These are phyloP conservation scores for Xestia c-nigrum DNA, from an alignment of 2,888 invertebrate species.

Conservation along the genomic window DNA sequence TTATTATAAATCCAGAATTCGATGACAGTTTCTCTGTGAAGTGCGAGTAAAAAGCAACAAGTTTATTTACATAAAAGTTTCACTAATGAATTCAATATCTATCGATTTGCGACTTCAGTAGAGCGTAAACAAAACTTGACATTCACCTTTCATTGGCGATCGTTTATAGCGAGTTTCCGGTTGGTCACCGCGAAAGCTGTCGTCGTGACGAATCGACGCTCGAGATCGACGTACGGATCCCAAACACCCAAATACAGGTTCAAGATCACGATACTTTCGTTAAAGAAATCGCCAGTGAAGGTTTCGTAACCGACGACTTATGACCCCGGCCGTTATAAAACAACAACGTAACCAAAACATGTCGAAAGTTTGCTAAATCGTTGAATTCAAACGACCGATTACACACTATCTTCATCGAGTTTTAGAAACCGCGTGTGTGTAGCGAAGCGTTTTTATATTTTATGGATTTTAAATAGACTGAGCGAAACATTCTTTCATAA, in stretches of 20 bases:
- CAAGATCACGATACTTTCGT: conserved; percentile 84
- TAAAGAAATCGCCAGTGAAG: conserved; percentile 76
- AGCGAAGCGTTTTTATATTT: conserved; percentile 36
- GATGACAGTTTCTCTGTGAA: conserved; percentile 41
- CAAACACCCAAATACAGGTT: conserved; percentile 73
- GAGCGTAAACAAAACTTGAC: conserved; percentile 82
- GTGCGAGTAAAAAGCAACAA: conserved; percentile 31
- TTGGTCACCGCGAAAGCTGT: conserved; percentile 82
- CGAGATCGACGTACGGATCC: conserved; percentile 65
- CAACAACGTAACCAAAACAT: conserved; percentile 74
- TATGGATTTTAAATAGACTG: conserved; percentile 31
- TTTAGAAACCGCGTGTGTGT: conserved; percentile 64
- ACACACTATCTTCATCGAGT: conserved; percentile 52
- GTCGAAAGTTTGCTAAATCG: conserved; percentile 73
- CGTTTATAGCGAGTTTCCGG: conserved; percentile 81
- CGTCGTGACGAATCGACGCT: conserved; percentile 61
- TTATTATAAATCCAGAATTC: conserved; percentile 5
- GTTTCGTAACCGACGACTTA: conserved; percentile 78
- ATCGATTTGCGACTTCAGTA: conserved; percentile 62
- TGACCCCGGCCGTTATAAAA: conserved; percentile 77
- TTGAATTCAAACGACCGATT: conserved; percentile 63
- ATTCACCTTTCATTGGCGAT: conserved; percentile 84
- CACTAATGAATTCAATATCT: conserved; percentile 67
- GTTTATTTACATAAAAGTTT: conserved; percentile 66
- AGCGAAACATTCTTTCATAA: conserved; percentile 14